These are phyloP conservation scores for Enteromius mattozi DNA, from an alignment of 2,797 vertebrate species.

Conservation along the genomic window DNA sequence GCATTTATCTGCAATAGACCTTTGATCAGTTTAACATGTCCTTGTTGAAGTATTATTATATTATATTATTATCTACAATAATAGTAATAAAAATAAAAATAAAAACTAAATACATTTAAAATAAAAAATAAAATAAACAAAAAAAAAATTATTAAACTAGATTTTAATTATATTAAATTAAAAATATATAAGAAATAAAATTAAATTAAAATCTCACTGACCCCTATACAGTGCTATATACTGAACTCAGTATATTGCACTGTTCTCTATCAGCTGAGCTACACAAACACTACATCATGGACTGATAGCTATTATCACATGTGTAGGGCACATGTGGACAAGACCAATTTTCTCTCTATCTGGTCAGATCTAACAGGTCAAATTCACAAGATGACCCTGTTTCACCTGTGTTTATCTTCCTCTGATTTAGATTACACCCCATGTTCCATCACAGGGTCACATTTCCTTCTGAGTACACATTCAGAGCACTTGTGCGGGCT, in stretches of 20 bases:
- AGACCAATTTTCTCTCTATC: conserved; percentile 33
- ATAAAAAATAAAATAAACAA: too few species aligned
- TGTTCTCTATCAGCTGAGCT: background rate
- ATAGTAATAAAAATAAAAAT: too few species aligned
- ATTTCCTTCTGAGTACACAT: conserved; percentile 51
- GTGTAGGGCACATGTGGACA: conserved; percentile 3
- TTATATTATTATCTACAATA: background rate
- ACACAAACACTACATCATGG: conserved; percentile 7
- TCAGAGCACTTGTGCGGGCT: conserved; percentile 24
- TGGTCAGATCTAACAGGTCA: conserved; percentile 22
- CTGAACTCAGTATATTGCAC: background rate
- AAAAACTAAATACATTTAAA: too few species aligned
- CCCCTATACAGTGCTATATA: too few species aligned
- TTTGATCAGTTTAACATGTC: background rate
- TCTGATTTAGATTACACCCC: conserved; percentile 41
- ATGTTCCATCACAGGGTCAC: conserved; percentile 38
- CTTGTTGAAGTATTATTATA: background rate
- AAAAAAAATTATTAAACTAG: too few species aligned
- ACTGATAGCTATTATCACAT: conserved; percentile 15
- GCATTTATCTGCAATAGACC: too few species aligned
- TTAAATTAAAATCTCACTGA: background rate
- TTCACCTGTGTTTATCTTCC: conserved; percentile 48
- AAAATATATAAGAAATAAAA: background rate
- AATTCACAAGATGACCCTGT: conserved; percentile 3
- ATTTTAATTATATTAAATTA: too few species aligned